Evolutionary conservation across 2,888 invertebrate genomes (phyloP).

Genomic region (Dorcus hopei): DNA sequence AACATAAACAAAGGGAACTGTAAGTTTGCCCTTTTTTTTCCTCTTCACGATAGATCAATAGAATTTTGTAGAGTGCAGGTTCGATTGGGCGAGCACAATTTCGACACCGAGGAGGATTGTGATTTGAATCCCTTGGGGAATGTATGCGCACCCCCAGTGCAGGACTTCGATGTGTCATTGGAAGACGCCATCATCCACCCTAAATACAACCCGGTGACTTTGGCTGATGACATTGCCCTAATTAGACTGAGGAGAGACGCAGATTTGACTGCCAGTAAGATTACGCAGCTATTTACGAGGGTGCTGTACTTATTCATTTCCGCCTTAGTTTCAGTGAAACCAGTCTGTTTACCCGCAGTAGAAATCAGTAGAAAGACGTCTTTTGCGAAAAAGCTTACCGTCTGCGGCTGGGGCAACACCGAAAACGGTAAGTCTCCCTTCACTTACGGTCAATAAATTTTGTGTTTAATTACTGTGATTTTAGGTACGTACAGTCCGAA

Average conservation of each 20-base stretch:
- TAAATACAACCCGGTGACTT: neutral
- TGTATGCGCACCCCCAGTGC: neutral
- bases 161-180: neutral
- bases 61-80: slow-evolving; percentile 52
- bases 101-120: slow-evolving; percentile 46
- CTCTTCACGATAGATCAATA: neutral
- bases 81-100: slow-evolving; percentile 61
- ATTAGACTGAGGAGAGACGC: neutral
- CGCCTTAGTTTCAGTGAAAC: slow-evolving; percentile 32
- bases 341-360: slow-evolving; percentile 50
- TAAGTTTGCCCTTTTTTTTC: slow-evolving; percentile 31
- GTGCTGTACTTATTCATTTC: neutral
- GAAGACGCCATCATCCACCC: neutral
- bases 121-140: neutral
- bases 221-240: neutral
- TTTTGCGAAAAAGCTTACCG: neutral
- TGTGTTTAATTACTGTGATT: slow-evolving; percentile 6
- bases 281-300: neutral
- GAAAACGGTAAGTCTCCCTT: slow-evolving; percentile 1
- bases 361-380: neutral
- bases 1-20: slow-evolving; percentile 21
- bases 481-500: slow-evolving; percentile 36
- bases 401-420: slow-evolving; percentile 62
- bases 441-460: too few relatives aligned
- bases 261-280: neutral